Conservation (phyloP, 1,140 invertebrate genomes). For the Aphidius ervi region DNA sequence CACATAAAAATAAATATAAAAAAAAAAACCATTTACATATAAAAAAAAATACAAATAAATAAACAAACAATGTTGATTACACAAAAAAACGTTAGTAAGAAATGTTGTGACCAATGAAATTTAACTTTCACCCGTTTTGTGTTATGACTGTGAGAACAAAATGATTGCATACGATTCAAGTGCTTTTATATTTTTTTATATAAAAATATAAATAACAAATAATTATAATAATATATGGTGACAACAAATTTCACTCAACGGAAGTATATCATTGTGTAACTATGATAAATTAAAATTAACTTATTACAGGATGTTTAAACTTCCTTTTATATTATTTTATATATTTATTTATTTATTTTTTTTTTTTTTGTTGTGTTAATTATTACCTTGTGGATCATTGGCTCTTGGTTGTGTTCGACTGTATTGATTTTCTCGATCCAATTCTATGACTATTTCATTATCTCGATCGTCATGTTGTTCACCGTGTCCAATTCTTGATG, state of each 20-base stretch:
- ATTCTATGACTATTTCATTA: slow-evolving; percentile 54
- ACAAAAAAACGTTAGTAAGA: slow-evolving; percentile 13
- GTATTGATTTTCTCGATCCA: slow-evolving; percentile 54
- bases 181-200: too few relatives aligned
- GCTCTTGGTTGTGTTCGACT: slow-evolving; percentile 52
- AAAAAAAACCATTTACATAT: slow-evolving; percentile 7
- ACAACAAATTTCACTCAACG: too few relatives aligned
- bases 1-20: slow-evolving; percentile 4
- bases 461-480: slow-evolving; percentile 49
- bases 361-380: slow-evolving; percentile 16
- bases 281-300: too few relatives aligned
- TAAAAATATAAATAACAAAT: too few relatives aligned
- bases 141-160: slow-evolving; percentile 17
- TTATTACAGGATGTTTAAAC: too few relatives aligned
- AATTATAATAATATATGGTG: too few relatives aligned
- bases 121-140: slow-evolving; percentile 13
- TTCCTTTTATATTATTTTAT: slow-evolving; percentile 10
- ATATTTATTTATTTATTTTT: slow-evolving; percentile 16
- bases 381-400: slow-evolving; percentile 54
- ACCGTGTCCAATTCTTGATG: slow-evolving; percentile 45
- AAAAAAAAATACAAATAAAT: not conserved
- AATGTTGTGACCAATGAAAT: slow-evolving; percentile 15
- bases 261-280: too few relatives aligned
- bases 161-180: slow-evolving; percentile 2
- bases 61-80: not conserved